These are phyloP conservation scores for Bombylius discolor DNA, from an alignment of 2,888 invertebrate species.

Conservation along the genomic window DNA sequence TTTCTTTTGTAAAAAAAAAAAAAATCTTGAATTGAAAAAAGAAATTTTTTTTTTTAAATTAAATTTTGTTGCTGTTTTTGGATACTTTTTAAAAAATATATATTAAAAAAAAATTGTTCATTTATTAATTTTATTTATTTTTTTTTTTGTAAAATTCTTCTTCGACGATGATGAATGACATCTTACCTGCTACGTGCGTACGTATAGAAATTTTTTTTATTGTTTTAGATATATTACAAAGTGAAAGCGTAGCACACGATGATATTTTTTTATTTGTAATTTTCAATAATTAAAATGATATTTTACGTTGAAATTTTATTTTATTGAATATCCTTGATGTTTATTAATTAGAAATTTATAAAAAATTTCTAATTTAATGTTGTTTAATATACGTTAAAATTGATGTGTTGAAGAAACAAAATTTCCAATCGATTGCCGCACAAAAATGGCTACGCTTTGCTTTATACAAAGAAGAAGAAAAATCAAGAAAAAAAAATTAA, in stretches of 20 bases:
- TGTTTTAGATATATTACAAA: too few relatives aligned
- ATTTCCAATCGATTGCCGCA: neutral
- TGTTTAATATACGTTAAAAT: neutral
- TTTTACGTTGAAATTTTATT: neutral
- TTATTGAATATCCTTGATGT: neutral
- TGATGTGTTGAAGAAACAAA: neutral
- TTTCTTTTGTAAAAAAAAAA: too few relatives aligned
- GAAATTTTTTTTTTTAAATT: too few relatives aligned
- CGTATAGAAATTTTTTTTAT: neutral
- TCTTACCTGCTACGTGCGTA: conserved; percentile 12
- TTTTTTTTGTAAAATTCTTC: conserved; percentile 1
- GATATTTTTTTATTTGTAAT: neutral
- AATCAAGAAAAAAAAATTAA: too few relatives aligned
- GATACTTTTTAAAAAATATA: neutral
- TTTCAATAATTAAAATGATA: neutral
- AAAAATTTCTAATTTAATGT: neutral
- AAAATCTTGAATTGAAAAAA: too few relatives aligned
- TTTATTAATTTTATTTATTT: neutral
- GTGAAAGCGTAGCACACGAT: too few relatives aligned
- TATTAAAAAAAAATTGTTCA: neutral
- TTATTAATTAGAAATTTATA: neutral
- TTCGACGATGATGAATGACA: conserved; percentile 4
- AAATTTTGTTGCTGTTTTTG: too few relatives aligned
- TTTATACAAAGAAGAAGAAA: too few relatives aligned
- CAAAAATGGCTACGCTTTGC: neutral